phyloP scores from a whole-genome alignment of 2,797 vertebrate genomes.

The Rhabdomys pumilio region DNA sequence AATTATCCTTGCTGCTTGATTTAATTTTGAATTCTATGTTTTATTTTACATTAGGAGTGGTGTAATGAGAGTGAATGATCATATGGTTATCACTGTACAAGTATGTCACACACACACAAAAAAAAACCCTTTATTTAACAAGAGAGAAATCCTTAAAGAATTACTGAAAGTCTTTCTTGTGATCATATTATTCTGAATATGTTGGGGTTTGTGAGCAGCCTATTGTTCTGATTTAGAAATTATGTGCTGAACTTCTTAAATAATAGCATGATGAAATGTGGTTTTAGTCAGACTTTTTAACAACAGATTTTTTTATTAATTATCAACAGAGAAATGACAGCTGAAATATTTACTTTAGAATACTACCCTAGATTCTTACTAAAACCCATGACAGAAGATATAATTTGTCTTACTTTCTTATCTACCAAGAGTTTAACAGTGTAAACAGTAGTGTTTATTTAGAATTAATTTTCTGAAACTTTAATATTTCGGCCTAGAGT shows the following conservation, averaged over 20 bases:
- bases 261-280: not conserved
- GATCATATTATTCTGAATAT: not conserved
- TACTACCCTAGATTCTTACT: not conserved
- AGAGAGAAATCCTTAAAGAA: not conserved
- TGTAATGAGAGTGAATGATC: not conserved
- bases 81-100: not conserved
- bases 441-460: not conserved
- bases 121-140: not conserved
- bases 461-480: not conserved
- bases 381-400: not conserved
- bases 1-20: not conserved
- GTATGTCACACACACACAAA: not conserved
- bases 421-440: not conserved
- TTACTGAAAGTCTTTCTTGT: not conserved
- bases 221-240: constrained; percentile 22
- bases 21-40: not conserved
- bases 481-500: not conserved
- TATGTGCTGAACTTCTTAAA: constrained; percentile 36
- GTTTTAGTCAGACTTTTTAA: constrained; percentile 33
- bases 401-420: not conserved
- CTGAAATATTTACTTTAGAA: constrained; percentile 12
- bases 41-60: not conserved
- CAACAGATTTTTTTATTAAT: constrained; percentile 35
- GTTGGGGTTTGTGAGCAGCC: not conserved
- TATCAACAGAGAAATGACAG: not conserved